These are phyloP conservation scores for Trimorus sp. DNA, from an alignment of 2,888 invertebrate species.

Conservation along the genomic window DNA sequence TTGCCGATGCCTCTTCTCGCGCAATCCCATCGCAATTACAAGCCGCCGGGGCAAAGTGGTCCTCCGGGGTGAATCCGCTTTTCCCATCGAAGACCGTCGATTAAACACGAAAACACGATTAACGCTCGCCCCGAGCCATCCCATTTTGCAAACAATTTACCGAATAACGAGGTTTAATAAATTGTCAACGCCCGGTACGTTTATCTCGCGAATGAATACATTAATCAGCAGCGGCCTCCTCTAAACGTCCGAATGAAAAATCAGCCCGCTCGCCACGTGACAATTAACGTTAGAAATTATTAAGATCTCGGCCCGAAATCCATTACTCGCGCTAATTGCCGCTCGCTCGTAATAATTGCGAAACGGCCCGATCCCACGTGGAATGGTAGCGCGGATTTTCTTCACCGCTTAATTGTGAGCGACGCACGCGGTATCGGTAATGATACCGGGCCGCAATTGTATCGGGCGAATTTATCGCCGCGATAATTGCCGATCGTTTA, in stretches of 20 bases:
- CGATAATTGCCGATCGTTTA: constrained; percentile 77
- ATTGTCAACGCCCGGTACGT: constrained; percentile 22
- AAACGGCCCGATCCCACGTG: constrained; percentile 64
- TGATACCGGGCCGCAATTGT: constrained; percentile 70
- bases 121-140: not conserved
- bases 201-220: constrained; percentile 26
- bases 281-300: constrained; percentile 48
- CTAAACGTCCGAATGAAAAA: constrained; percentile 43
- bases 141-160: constrained; percentile 28
- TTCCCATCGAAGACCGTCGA: not conserved
- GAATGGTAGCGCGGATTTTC: constrained; percentile 64
- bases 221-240: constrained; percentile 21
- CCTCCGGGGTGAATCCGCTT: too few species aligned
- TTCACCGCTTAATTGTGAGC: constrained; percentile 77
- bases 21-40: too few species aligned
- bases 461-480: constrained; percentile 75
- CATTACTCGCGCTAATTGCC: constrained; percentile 47
- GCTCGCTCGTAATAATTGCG: constrained; percentile 41
- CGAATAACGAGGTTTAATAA: constrained; percentile 21
- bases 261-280: constrained; percentile 31
- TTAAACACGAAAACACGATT: constrained; percentile 5
- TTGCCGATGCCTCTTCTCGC: too few species aligned
- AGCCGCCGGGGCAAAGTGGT: too few species aligned
- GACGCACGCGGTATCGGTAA: constrained; percentile 66
- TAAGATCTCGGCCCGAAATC: constrained; percentile 39